Conservation (phyloP, 2,888 invertebrate species). For the Aphrophora alni region DNA sequence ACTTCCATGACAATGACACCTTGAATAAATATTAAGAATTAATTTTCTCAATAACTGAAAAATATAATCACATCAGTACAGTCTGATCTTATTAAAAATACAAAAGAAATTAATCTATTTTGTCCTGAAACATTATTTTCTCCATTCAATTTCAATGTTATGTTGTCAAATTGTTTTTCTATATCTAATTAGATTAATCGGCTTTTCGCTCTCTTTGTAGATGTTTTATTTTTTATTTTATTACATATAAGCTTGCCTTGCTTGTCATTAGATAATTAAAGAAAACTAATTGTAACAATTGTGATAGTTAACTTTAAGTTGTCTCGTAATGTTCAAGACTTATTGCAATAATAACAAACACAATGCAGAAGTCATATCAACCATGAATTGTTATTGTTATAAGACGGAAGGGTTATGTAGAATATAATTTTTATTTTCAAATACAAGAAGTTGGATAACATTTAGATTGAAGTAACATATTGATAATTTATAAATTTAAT, state of each 20-base stretch:
- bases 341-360: neutral
- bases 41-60: no score
- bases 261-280: neutral
- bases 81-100: no score
- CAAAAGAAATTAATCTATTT: no score
- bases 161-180: no score
- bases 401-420: neutral
- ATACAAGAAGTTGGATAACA: neutral
- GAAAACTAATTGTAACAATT: neutral
- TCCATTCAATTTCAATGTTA: neutral
- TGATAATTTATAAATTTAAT: no score
- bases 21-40: no score
- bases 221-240: neutral
- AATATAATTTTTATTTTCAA: neutral
- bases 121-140: neutral
- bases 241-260: neutral
- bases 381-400: neutral
- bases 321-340: neutral
- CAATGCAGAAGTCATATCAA: neutral
- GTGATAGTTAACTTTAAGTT: constrained; percentile 5
- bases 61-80: no score
- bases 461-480: neutral
- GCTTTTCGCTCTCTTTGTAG: neutral
- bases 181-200: neutral
- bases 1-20: no score